A percentile compares a stretch with the other conserved stretches of the same genome.
phyloP scores from a whole-genome alignment of 1,140 invertebrate species.

The Drepana arcuata region DNA sequence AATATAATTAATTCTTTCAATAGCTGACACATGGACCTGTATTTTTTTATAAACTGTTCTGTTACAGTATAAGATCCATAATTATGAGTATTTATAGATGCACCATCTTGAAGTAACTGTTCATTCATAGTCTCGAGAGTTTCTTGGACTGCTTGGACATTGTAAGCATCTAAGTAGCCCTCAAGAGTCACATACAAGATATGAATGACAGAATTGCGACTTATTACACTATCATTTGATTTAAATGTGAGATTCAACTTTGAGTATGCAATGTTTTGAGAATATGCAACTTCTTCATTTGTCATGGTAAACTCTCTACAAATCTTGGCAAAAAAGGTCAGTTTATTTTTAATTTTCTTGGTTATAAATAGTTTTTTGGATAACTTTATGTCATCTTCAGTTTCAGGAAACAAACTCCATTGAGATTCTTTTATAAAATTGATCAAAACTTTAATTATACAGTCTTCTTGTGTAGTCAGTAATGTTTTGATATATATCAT shows the following conservation, averaged over 20 bases:
- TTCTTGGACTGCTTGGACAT: slow-evolving; percentile 31
- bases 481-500: slow-evolving; percentile 22
- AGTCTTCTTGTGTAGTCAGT: slow-evolving; percentile 18
- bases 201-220: slow-evolving; percentile 22
- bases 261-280: slow-evolving; percentile 12
- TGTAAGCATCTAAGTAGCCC: slow-evolving; percentile 42
- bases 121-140: slow-evolving; percentile 32
- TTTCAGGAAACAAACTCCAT: slow-evolving; percentile 25
- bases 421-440: slow-evolving; percentile 27
- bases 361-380: slow-evolving; percentile 12
- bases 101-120: slow-evolving; percentile 11
- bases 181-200: slow-evolving; percentile 33
- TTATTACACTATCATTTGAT: slow-evolving; percentile 6
- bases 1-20: slow-evolving; percentile 28
- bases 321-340: slow-evolving; percentile 22
- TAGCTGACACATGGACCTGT: slow-evolving; percentile 26
- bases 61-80: slow-evolving; percentile 23
- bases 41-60: slow-evolving; percentile 34
- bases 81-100: slow-evolving; percentile 1
- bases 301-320: slow-evolving; percentile 8
- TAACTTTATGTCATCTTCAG: slow-evolving; percentile 8
- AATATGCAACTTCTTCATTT: slow-evolving; percentile 1
- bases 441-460: slow-evolving; percentile 33
- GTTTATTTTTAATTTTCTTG: slow-evolving; percentile 21
- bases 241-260: slow-evolving; percentile 11